These are phyloP conservation scores for Tadarida brasiliensis DNA, from an alignment of 2,797 vertebrate species.

Conservation along the genomic window DNA sequence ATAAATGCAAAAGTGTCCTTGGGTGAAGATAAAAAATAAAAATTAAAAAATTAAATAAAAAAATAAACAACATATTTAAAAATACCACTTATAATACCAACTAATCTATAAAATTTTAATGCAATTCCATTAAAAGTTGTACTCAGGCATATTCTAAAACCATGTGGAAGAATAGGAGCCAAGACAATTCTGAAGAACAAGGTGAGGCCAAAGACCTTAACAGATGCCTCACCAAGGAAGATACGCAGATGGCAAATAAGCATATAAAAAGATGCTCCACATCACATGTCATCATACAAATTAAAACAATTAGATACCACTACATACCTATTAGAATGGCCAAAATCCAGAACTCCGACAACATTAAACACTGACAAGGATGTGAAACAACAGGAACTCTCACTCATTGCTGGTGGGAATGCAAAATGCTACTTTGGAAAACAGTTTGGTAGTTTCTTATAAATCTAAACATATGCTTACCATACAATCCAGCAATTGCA, in stretches of 20 bases:
- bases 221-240: not conserved
- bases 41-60: no score
- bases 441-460: not conserved
- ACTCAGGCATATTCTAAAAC: not conserved
- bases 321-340: not conserved
- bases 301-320: not conserved
- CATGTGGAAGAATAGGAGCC: not conserved
- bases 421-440: not conserved
- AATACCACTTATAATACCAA: conserved; percentile 1
- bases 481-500: not conserved
- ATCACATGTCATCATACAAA: not conserved
- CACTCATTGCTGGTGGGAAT: not conserved
- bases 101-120: conserved; percentile 37
- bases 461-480: conserved; percentile 6
- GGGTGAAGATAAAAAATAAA: no score
- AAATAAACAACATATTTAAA: no score
- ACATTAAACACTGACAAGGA: not conserved
- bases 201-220: not conserved
- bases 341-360: not conserved
- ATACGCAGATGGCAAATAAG: not conserved
- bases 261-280: not conserved
- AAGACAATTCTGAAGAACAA: conserved; percentile 23
- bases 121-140: not conserved
- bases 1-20: no score
- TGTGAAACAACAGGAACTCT: not conserved